phyloP scores from a whole-genome alignment of 1,140 invertebrate species.

The Proctacanthus coquilletti region DNA sequence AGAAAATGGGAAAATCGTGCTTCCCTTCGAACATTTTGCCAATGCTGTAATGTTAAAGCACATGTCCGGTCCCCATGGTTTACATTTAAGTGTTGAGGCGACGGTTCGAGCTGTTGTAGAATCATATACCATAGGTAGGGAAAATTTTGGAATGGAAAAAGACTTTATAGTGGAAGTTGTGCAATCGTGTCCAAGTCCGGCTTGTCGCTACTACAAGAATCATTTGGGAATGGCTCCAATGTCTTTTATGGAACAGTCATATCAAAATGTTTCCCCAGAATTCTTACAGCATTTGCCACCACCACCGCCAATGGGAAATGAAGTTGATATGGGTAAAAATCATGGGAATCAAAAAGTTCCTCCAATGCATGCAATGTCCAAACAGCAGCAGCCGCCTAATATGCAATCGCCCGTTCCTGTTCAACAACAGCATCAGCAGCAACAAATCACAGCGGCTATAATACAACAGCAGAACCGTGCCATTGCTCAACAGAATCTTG shows the following conservation, averaged over 20 bases:
- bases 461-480: constrained; percentile 39
- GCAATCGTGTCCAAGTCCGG: constrained; percentile 70
- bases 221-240: constrained; percentile 55
- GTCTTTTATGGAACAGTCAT: constrained; percentile 28
- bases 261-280: constrained; percentile 24
- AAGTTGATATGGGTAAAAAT: constrained; percentile 22
- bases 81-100: constrained; percentile 63
- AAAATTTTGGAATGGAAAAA: constrained; percentile 79
- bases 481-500: constrained; percentile 38
- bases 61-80: constrained; percentile 69
- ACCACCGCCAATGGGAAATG: constrained; percentile 19
- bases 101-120: constrained; percentile 69
- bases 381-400: constrained; percentile 7
- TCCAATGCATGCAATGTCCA: constrained; percentile 14
- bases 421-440: constrained; percentile 28
- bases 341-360: constrained; percentile 12
- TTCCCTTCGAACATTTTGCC: constrained; percentile 76
- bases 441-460: constrained; percentile 35
- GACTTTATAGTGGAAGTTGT: constrained; percentile 77
- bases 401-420: constrained; percentile 10
- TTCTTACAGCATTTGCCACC: constrained; percentile 32
- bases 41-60: constrained; percentile 80
- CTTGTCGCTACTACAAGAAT: constrained; percentile 71
- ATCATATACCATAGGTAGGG: constrained; percentile 68
- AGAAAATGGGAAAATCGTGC: constrained; percentile 73